Evolutionary conservation across 2,797 vertebrate genomes (phyloP), one percentile per base, ranked within the genome.

Genomic region (Propithecus perrieri): DNA sequence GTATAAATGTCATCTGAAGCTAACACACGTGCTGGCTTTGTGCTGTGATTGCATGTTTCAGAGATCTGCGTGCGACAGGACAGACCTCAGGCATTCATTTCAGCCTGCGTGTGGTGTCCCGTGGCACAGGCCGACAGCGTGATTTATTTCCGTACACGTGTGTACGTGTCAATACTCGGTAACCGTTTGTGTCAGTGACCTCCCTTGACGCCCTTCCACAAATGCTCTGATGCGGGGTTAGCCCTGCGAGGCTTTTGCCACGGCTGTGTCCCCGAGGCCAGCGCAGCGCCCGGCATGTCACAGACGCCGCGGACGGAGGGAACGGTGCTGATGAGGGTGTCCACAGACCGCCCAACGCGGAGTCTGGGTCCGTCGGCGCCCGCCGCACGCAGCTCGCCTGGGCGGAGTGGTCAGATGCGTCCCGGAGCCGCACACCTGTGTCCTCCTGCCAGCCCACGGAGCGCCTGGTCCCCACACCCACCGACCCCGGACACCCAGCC

Each of bases 361-460:
- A 76, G 15, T 22, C 30, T 4, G 74, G 30, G 72, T 50, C 5
- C 2, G 20, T 4, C 7, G 9, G 1, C 9, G 5, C 12, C 30
- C 0, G 4, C 46, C 3, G 30, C 3, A 9, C 0, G 1, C 1
- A 3, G 15, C 26, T 41, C 3, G 4, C 41, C 10, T 4, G 13
- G 55, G 38, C 35, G 55, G 75, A 41, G 9, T 3, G 4, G 28
- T 67, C 55, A 4, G 8, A 6, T 9, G 35, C 12, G 14, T 67
- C 84, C 18, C 0, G 0, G 22, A 12, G 63, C 46, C 7, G 33
- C 10, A 10, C 5, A 13, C 33, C 13, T 28, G 12, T 41, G 28
- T 81, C 28, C 43, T 1, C 28, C 43, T 1, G 20, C 14, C 1
- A 7, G 61, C 7, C 24, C 30, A 33, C 33, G 12, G 48, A 11